A percentile compares a stretch with the other conserved stretches of the same genome.
These are phyloP conservation scores for Malurus leucopterus DNA, from an alignment of 2,797 vertebrate genomes.

Conservation along the genomic window DNA sequence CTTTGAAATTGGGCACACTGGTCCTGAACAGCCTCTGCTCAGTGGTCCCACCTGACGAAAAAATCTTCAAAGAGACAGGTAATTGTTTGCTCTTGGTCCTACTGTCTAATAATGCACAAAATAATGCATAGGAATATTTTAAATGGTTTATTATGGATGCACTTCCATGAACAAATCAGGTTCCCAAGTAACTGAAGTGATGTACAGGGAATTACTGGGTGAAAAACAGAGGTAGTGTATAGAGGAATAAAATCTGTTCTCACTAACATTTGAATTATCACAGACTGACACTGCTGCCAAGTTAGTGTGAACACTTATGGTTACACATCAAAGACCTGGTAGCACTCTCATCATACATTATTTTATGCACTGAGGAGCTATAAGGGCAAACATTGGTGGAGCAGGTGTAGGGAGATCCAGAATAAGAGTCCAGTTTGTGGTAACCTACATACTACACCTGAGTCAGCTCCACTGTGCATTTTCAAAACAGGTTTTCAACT, in stretches of 20 bases:
- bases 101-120: not conserved
- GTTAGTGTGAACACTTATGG: not conserved
- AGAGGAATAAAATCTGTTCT: not conserved
- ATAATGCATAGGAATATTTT: not conserved
- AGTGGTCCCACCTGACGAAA: constrained; percentile 88
- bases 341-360: not conserved
- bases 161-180: not conserved
- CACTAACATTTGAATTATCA: not conserved
- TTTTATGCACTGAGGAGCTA: not conserved
- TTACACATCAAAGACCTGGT: not conserved
- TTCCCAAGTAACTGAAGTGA: not conserved
- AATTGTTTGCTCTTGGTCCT: not conserved
- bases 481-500: constrained; percentile 23
- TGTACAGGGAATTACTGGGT: not conserved
- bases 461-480: not conserved
- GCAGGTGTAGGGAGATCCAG: not conserved
- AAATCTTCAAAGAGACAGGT: constrained; percentile 94
- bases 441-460: not conserved
- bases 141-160: not conserved
- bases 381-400: not conserved
- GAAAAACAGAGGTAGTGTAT: not conserved
- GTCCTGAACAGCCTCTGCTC: constrained; percentile 96
- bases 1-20: constrained; percentile 89
- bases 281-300: not conserved
- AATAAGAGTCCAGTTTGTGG: not conserved